Evolutionary conservation across 2,113 vertebrate genomes (phyloP), one percentile per base, ranked within the genome.

Genomic region (Uria aalge): DNA sequence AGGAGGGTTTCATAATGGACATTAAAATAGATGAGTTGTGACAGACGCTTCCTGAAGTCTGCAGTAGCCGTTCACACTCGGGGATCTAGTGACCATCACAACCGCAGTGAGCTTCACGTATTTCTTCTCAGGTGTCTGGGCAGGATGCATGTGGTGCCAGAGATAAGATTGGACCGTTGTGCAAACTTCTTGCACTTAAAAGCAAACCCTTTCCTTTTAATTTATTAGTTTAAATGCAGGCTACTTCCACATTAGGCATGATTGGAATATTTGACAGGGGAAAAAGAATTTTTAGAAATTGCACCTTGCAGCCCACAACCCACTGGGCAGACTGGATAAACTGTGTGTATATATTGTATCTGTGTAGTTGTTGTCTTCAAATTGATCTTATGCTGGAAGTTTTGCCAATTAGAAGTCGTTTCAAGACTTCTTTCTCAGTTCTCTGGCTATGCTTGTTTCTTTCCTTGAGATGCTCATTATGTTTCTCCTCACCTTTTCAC

Each of bases 11-110:
- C 40, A 4, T 94, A 98, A 98, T 15, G 86, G 98, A 98, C 98
- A 86, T 86, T 69, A 80, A 92, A 98, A 94, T 88, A 98, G 92
- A 98, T 98, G 22, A 94, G 90, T 96, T 97, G 78, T 98, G 98
- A 98, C 98, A 98, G 98, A 93, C 96, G 95, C 95, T 98, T 98
- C 98, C 98, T 95, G 96, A 97, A 97, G 97, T 97, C 91, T 83
- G 94, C 87, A 79, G 79, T 17, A 48, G 50, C 77, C 5, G 36
- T 75, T 95, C 93, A 59, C 92, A 83, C 96, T 92, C 16, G 15
- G 91, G 59, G 90, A 98, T 59, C 71, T 13, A 32, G 59, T 90
- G 95, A 87, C 96, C 94, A 71, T 88, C 87, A 21, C 63, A 30
- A 48, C 3, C 68, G 90, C 91, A 27, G 50, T 6, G 81, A 94